phyloP scores from a whole-genome alignment of 2,113 vertebrate genomes.

The Charina bottae region DNA sequence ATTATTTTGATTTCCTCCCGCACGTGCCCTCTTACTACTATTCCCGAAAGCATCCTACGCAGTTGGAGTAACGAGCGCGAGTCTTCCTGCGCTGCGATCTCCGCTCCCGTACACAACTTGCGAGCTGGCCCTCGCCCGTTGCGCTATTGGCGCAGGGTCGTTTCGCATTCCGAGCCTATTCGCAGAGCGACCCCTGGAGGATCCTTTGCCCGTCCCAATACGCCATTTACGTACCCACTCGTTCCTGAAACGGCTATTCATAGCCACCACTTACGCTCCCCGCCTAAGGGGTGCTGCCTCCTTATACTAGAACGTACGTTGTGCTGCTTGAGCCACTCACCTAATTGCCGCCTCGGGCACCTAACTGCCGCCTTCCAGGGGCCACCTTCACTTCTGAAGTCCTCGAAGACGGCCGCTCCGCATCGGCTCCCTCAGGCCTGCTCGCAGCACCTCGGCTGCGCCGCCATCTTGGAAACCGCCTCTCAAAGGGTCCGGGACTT shows the following conservation, averaged over 20 bases:
- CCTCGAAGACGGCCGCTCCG: not conserved
- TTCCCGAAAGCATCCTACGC: conserved; percentile 2
- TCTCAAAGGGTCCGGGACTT: conserved; percentile 13
- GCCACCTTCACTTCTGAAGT: not conserved
- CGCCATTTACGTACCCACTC: not conserved
- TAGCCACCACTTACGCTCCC: not conserved
- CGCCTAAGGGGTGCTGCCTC: not conserved
- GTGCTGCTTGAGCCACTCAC: not conserved
- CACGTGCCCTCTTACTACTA: conserved; percentile 11
- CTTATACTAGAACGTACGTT: not conserved
- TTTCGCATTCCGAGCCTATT: not conserved
- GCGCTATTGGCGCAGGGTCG: not conserved
- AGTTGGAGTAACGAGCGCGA: not conserved
- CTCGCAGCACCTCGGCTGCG: not conserved
- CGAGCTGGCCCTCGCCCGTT: not conserved
- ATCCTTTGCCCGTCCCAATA: accelerated
- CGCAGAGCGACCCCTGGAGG: conserved; percentile 1
- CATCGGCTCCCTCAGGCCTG: not conserved
- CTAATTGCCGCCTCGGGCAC: not conserved
- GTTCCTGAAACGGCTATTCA: not conserved
- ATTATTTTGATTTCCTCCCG: not conserved
- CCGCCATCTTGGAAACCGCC: conserved; percentile 20
- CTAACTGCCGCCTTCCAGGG: not conserved
- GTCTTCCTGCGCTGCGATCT: not conserved
- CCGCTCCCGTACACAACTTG: not conserved